phyloP scores from a whole-genome alignment of 2,888 invertebrate genomes.

The Dichetophora obliterata region DNA sequence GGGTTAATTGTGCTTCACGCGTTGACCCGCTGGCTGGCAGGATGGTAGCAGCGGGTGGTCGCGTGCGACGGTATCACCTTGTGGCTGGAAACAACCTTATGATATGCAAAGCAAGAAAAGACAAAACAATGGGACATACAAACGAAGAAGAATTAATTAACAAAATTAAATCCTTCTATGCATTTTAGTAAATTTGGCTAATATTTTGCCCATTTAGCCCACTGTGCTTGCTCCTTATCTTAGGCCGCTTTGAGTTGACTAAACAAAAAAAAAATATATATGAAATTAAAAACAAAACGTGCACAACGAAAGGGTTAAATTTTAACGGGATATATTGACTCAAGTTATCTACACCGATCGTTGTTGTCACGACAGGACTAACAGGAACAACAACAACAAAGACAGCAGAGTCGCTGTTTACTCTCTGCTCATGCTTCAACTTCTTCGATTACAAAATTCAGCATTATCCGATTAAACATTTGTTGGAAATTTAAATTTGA shows the following conservation, averaged over 20 bases:
- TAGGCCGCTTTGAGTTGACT: not conserved
- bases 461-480: slow-evolving; percentile 27
- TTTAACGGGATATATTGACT: slow-evolving; percentile 29
- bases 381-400: slow-evolving; percentile 7
- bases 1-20: not conserved
- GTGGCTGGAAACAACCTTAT: not conserved
- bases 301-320: slow-evolving; percentile 27
- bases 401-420: not conserved
- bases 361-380: slow-evolving; percentile 6
- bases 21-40: not conserved
- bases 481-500: slow-evolving; percentile 30
- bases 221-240: slow-evolving; percentile 20
- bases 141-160: not conserved
- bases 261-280: not conserved
- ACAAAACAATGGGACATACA: not conserved
- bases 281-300: not conserved
- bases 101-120: slow-evolving; percentile 6
- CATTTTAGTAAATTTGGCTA: not conserved
- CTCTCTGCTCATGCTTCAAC: not conserved
- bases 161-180: not conserved
- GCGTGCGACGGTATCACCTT: slow-evolving; percentile 18
- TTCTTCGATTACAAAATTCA: slow-evolving; percentile 32
- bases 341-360: slow-evolving; percentile 29
- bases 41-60: slow-evolving; percentile 25
- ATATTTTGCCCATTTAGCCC: not conserved